Percentiles rank a stretch among this genome's conserved stretches.
phyloP scores from a whole-genome alignment of 2,888 invertebrate genomes.

The Dyspetes luteomarginatus region DNA sequence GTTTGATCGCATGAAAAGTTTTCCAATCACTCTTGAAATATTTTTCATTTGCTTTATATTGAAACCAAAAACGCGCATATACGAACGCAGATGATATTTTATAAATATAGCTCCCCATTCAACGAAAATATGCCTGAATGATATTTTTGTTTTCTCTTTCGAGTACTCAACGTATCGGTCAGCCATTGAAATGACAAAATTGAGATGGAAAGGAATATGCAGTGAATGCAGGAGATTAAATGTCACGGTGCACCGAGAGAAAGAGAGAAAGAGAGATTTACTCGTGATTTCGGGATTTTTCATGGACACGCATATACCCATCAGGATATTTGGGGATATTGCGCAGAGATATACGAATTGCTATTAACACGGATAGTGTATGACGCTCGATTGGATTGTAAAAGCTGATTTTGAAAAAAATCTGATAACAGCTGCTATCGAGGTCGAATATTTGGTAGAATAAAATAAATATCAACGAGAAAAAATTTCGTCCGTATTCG shows the following conservation, averaged over 20 bases:
- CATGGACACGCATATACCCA: conserved; percentile 5
- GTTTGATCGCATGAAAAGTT: no score
- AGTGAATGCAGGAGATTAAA: background rate
- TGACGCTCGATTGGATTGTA: conserved; percentile 12
- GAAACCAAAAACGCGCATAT: no score
- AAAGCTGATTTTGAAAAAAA: conserved; percentile 41
- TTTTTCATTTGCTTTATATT: no score
- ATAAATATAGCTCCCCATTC: background rate
- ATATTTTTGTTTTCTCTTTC: background rate
- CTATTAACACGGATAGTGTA: background rate
- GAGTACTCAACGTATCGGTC: background rate
- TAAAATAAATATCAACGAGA: conserved; percentile 39
- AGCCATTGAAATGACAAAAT: background rate
- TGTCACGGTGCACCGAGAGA: background rate
- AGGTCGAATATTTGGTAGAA: conserved; percentile 39
- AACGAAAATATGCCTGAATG: background rate
- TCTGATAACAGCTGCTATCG: conserved; percentile 55
- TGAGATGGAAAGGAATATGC: background rate
- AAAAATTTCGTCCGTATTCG: conserved; percentile 23
- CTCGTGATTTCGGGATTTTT: background rate
- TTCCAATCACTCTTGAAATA: no score
- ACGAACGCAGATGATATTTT: no score
- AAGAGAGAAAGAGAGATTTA: background rate
- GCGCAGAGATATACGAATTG: no score
- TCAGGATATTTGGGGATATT: no score